Base-by-base conservation (phyloP, 2,113 vertebrate genomes). In the Alexandromys fortis region DNA sequence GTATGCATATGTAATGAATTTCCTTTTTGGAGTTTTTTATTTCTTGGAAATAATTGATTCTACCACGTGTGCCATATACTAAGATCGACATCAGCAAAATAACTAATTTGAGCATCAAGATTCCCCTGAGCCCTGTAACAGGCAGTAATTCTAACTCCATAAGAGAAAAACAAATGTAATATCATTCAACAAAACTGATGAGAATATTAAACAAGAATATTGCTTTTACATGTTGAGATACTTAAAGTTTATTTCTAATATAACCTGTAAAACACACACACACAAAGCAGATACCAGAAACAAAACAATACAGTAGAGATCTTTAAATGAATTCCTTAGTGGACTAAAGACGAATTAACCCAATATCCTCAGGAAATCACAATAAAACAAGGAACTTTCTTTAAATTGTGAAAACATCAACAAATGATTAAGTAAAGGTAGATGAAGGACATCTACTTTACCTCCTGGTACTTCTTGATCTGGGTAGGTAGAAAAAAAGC, bases 1-100 rank as follows among this genome's bases (percentile, higher is more conserved):
- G 24, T 73, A 67, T 79, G 8, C 42, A 47, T 92, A 7, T 6
- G 11, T 58, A 65, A 86, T 88, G 35, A 49, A 65, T 52, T 90
- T 90, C 38, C 30, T 42, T 47, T 26, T 33, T 16, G 42, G n/a
- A 33, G 9, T 42, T 61, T 5, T 45, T 42, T 17, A 16, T 30
- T 70, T 91, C 65, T 89, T 4, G 76, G 52, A 90, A 94, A 86
- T 65, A 94, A 94, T 73, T 73, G 35, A 42, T 86, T 92, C 94
- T 45, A 52, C 38, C 90, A 35, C n/a, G 4, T 77, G 12, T 65
- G 58, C 0, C 33, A 65, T 72, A 72, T n/a, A 28, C 52, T 90
- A 33, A 83, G 49, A 86, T 78, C 92, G 90, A 72, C 33, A 73
- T 83, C 33, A 92, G 14, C 47, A 4, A 21, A 91, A 82, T 63